Evolutionary conservation across 2,888 invertebrate genomes (phyloP), one percentile per base, ranked within the genome.

Genomic region (Macrophya annulata): DNA sequence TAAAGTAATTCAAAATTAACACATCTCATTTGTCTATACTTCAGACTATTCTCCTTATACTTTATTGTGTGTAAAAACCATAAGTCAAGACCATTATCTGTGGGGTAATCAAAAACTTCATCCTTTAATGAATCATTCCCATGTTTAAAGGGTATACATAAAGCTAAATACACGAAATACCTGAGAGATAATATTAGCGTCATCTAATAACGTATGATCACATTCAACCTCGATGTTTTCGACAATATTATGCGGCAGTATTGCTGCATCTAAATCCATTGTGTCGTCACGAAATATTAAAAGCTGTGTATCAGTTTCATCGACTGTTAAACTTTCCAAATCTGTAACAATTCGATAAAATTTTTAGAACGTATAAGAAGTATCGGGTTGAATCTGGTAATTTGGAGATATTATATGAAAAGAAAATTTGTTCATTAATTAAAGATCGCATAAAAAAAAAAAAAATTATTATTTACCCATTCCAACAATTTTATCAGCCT

Each of bases 221-320:
- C 89, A 91, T 86, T 90, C 91, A 31, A 90, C 91, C 88, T 89
- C 90, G 71, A 91, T 90, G 86, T 89, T 91, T 74, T 91, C 92
- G 25, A 90, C 90, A 85, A 92, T 91, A 86, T 88, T 89, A 40
- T 89, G 87, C 6, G 91, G 87, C 85, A 93, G 87, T 83, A 93
- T 91, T 40, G 90, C 87, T 76, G 92, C 85, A 71, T 93, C 92
- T 55, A 93, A 87, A 88, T 92, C 92, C 85, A 93, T 90, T 12
- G 92, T 89, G 79, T 93, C 92, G 65, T 93, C 92, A 15, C 92
- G 91, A 87, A 92, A 92, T 88, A 92, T 91, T 51, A 92, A 87
- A 79, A 92, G 88, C 85, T 92, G 90, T 0, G 92, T 90, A 85
- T 93, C 92, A 6, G 91, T 90, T 84, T 92, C 92, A 68, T 93